phyloP scores from a whole-genome alignment of 2,888 invertebrate genomes.

The Sesamia inferens region DNA sequence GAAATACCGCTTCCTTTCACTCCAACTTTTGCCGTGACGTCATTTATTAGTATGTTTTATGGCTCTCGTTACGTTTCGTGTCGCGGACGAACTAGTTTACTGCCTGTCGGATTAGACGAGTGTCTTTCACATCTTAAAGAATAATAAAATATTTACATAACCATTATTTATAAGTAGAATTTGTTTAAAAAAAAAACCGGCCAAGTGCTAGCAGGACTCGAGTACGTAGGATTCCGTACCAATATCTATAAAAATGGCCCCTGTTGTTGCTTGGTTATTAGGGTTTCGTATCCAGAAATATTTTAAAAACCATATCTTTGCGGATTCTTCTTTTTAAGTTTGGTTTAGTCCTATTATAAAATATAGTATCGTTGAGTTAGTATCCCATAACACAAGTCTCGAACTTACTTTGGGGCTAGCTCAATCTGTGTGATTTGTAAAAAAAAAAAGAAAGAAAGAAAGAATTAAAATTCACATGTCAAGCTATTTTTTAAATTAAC shows the following conservation, averaged over 20 bases:
- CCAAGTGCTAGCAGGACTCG: too few relatives aligned
- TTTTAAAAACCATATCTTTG: background rate
- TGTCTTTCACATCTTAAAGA: background rate
- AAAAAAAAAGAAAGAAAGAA: too few relatives aligned
- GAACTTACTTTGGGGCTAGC: too few relatives aligned
- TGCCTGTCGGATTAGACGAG: background rate
- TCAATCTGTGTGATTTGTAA: too few relatives aligned
- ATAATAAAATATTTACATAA: background rate
- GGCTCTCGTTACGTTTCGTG: slow-evolving; percentile 2
- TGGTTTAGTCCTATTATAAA: too few relatives aligned
- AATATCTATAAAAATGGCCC: too few relatives aligned
- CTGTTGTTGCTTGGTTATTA: too few relatives aligned
- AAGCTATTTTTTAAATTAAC: background rate
- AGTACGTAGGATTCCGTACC: too few relatives aligned
- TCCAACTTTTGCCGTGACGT: slow-evolving; percentile 36
- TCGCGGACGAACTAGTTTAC: slow-evolving; percentile 5
- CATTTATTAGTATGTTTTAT: slow-evolving; percentile 38
- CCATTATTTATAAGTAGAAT: too few relatives aligned
- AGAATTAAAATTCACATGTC: background rate
- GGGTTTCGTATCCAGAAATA: background rate
- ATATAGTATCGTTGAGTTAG: too few relatives aligned
- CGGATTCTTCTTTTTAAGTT: background rate
- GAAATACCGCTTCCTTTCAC: slow-evolving; percentile 46
- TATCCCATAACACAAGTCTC: too few relatives aligned
- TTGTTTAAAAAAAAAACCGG: too few relatives aligned